A percentile compares a stretch with the other conserved stretches of the same genome.
phyloP scores from a whole-genome alignment of 2,113 vertebrate genomes.

The Athene cunicularia region DNA sequence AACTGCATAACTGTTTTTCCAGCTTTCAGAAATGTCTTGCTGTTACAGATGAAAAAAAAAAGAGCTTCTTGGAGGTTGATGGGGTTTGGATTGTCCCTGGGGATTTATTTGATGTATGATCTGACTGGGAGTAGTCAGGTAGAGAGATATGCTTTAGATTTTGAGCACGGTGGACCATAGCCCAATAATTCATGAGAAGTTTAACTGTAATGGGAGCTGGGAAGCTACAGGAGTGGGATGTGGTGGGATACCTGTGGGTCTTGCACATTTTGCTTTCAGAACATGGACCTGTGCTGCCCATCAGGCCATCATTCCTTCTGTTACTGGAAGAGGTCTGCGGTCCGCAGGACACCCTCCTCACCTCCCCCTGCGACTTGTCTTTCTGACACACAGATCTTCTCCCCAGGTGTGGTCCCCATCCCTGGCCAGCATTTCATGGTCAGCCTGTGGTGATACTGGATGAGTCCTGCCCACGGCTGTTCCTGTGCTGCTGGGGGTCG shows the following conservation, averaged over 20 bases:
- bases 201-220: background rate
- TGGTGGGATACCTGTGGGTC: background rate
- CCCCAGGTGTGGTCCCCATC: fast-evolving
- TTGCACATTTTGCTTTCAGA: background rate
- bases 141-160: background rate
- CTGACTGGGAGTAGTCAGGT: background rate
- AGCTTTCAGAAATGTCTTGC: background rate
- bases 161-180: background rate
- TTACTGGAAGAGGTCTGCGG: background rate
- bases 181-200: background rate
- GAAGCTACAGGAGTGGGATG: background rate
- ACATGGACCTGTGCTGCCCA: background rate
- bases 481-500: fast-evolving
- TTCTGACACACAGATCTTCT: background rate
- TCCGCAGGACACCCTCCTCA: background rate
- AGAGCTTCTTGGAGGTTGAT: background rate
- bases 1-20: background rate
- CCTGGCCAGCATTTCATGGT: background rate
- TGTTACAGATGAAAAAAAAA: background rate
- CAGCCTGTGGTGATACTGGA: background rate
- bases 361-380: fast-evolving
- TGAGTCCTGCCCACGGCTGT: background rate
- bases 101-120: conserved; percentile 10
- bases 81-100: background rate
- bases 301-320: fast-evolving